Conservation (phyloP, 2,797 vertebrate genomes). For the Gallinago solitaria region DNA sequence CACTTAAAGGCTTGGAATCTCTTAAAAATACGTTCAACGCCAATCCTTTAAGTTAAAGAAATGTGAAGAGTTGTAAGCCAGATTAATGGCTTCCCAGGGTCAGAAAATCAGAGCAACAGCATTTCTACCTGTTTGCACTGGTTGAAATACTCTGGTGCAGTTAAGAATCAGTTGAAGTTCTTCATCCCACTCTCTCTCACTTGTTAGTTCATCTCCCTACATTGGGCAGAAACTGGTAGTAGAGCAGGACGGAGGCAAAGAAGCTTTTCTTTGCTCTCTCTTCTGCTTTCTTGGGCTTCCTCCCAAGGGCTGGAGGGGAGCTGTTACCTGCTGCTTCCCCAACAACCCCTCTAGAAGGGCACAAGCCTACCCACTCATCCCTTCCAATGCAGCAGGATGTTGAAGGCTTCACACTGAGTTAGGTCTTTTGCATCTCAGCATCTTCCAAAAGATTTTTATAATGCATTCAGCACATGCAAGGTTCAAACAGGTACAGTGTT, state of each 20-base stretch:
- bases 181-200: background rate
- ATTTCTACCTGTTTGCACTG: background rate
- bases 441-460: background rate
- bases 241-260: background rate
- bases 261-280: background rate
- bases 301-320: background rate
- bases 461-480: accelerated
- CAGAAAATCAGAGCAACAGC: background rate
- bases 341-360: background rate
- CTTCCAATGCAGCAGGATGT: background rate
- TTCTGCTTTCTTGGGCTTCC: background rate
- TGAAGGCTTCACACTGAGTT: background rate
- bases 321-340: background rate
- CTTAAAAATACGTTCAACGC: background rate
- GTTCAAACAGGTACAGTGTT: background rate
- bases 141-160: background rate
- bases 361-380: background rate
- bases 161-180: background rate
- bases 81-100: background rate
- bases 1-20: background rate
- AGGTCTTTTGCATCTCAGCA: background rate
- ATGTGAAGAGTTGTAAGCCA: background rate
- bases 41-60: background rate
- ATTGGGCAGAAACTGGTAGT: background rate
- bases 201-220: background rate